Base-by-base conservation (phyloP, 2,797 vertebrate genomes). In the Caiman crocodilus region DNA sequence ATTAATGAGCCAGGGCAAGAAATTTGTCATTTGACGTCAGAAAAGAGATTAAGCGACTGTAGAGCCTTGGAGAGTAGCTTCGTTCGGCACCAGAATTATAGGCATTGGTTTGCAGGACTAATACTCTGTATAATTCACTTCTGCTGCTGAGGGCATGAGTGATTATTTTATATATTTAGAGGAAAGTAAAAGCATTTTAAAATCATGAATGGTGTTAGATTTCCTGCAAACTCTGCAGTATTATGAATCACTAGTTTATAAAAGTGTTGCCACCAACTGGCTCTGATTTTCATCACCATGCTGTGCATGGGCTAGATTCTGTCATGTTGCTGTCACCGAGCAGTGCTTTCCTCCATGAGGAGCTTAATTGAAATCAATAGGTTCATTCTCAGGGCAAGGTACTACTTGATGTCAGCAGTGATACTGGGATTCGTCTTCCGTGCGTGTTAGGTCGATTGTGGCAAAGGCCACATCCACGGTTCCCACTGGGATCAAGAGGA, bases 111-210 rank as follows among this genome's bases (percentile, higher is more conserved):
- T 77, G 55, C 5, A 20, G 88, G 87, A 84, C 77, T 85, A 82
- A 90, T 85, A 30, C 77, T 65, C 76, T 89, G 91, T 93, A 78
- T 89, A 93, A 96, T 92, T 90, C 90, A 90, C 89, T 91, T 92
- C 93, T 85, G 75, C 87, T 93, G 84, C 84, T 95, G 78, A 88
- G 84, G 82, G 84, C 69, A 76, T 78, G 92, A 87, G 80, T 80
- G 88, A 90, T 94, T 91, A 94, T 94, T 95, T 94, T 89, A 93
- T 91, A 94, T 90, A 94, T 95, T 95, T 97, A 94, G 87, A 94
- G 73, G 92, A 88, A 96, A 95, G 96, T 92, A 93, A 91, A 95
- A 96, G 84, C 59, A 12, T 88, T 92, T 90, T 82, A 91, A 92
- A 55, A 90, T 89, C 80, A 11, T 59, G 85, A 90, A 84, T 73